Evolutionary conservation across 2,113 vertebrate genomes (phyloP).

Genomic region (Hypomesus transpacificus): DNA sequence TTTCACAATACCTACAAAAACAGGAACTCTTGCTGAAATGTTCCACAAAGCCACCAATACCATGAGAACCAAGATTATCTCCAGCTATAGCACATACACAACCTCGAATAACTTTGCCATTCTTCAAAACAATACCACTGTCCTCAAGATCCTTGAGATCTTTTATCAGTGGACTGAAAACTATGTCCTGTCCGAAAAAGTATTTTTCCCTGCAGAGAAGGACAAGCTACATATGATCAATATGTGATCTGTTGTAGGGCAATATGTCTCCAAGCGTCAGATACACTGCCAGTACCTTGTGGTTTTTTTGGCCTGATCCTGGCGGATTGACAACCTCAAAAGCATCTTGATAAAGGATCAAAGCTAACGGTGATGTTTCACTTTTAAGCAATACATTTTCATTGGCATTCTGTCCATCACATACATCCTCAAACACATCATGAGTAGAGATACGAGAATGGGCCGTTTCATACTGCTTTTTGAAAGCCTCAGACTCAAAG

Average conservation of each 20-base stretch:
- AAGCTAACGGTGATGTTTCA: neutral
- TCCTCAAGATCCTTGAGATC: conserved; percentile 23
- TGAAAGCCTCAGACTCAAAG: conserved; percentile 11
- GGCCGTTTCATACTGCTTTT: conserved; percentile 12
- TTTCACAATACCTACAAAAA: conserved; percentile 40
- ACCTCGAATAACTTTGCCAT: conserved; percentile 18
- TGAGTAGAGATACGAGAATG: neutral
- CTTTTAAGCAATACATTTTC: neutral
- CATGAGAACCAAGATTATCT: conserved; percentile 32
- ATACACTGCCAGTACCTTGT: conserved; percentile 11
- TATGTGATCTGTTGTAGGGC: conserved; percentile 19
- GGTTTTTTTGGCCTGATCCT: neutral
- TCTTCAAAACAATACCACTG: conserved; percentile 13
- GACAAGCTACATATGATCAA: conserved; percentile 18
- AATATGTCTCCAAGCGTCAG: conserved; percentile 9
- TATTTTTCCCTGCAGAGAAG: conserved; percentile 15
- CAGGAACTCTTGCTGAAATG: conserved; percentile 27
- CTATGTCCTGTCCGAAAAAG: conserved; percentile 26
- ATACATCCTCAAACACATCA: conserved; percentile 4
- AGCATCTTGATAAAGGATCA: neutral
- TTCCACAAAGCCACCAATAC: conserved; percentile 35
- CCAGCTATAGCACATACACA: conserved; percentile 33
- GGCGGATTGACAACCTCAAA: conserved; percentile 10
- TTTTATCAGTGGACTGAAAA: conserved; percentile 21
- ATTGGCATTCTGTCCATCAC: neutral